Evolutionary conservation across 1,140 invertebrate species (phyloP), one percentile per base, ranked within the genome.

Genomic region (Drosophila obscura): DNA sequence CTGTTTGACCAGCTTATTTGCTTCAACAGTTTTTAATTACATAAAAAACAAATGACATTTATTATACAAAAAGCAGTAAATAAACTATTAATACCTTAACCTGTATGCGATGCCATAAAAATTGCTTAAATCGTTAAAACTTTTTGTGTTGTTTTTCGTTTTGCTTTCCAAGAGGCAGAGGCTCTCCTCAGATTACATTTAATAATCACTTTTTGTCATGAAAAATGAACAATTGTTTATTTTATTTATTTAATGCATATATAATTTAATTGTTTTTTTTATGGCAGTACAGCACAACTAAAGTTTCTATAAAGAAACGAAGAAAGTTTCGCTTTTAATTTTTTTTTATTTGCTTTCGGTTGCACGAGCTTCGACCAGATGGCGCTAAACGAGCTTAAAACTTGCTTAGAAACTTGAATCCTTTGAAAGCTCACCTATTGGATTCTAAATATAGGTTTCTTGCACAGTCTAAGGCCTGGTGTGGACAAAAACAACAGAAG

Each of bases 391-490:
- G 31, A 85, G 67, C 77, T 80, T 80, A 56, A 22, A 4, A 13
- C 16, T 49, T 45, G 60, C 49, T 82, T 71, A 83, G 74, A 48
- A 60, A 5, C 8, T n/a, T 8, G 13, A 44, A 53, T 72, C 78
- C 81, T 80, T 56, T 11, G 24, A 24, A 43, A 65, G 28, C 39
- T 51, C 22, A 85, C 82, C 57, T 87, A 82, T 85, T 81, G 78
- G 73, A 28, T 45, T 15, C 24, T 45, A 22, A 41, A 64, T 19
- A 35, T 35, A 3, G 9, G 0, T 39, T 4, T 4, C 8, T 39
- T 39, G 35, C 35, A 13, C 11, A 39, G 13, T 39, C 35, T 5
- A 39, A 39, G 11, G 35, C 4, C 35, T 39, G 35, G 3, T 11
- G 0, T 4, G 3, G 9, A 11, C 0, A 35, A 35, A 9, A 35